Evolutionary conservation across 2,113 vertebrate species (phyloP).

Genomic region (Mixornis gularis): DNA sequence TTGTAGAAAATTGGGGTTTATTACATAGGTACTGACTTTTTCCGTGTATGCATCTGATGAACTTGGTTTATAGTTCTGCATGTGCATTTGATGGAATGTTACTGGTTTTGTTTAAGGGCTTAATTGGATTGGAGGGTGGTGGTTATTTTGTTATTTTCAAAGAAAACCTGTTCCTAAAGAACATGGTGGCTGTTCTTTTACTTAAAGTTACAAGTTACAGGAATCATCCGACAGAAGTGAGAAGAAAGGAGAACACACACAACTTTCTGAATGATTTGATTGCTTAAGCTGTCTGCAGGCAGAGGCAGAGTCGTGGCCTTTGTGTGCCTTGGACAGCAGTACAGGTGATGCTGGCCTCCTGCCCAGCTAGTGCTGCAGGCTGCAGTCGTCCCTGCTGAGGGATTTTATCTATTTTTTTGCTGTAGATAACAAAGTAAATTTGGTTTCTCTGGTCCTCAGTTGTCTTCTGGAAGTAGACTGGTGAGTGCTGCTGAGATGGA

Average conservation of each 20-base stretch:
- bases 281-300: neutral
- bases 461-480: neutral
- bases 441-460: neutral
- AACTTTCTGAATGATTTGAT: neutral
- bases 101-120: neutral
- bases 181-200: neutral
- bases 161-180: neutral
- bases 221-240: neutral
- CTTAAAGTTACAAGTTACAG: neutral
- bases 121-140: neutral
- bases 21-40: neutral
- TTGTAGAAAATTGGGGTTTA: neutral
- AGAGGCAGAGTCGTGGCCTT: fast-evolving
- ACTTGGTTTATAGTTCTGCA: neutral
- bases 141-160: neutral
- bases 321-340: fast-evolving
- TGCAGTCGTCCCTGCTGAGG: neutral
- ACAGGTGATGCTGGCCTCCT: neutral
- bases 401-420: neutral
- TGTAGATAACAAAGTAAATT: neutral
- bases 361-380: neutral
- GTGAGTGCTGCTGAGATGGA: neutral
- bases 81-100: neutral
- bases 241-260: neutral
- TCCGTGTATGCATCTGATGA: neutral